Base-by-base conservation (phyloP, 2,113 vertebrate species). In the Otolemur garnettii region DNA sequence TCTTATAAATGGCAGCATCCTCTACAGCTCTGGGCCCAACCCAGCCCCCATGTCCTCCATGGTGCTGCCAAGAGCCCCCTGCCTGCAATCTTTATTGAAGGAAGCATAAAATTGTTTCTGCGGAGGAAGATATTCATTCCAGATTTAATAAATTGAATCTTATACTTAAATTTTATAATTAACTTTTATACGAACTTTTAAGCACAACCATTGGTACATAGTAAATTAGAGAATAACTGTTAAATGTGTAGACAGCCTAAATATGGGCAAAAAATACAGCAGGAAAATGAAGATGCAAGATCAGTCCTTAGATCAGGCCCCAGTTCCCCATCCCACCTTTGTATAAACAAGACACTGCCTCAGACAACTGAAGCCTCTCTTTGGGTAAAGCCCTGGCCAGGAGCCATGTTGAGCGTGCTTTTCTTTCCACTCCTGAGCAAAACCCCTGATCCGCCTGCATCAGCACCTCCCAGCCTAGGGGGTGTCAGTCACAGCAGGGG, bases 21-120 rank as follows among this genome's bases (percentile, higher is more conserved):
- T 45, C 12, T 0, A 3, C 14, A 35, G 15, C 53, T 35, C 1
- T 1, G 0, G 26, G 12, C 12, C 55, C 18, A 3, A 0, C 35
- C 72, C 11, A 4, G 45, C n/a, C 6, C 2, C 68, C 26, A 5
- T 13, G 6, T 7, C 19, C 80, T 57, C 19, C 7, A 0, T 0
- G 0, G 30, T 5, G 55, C 75, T 57, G 59, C 75, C 18, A 13
- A 2, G 28, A 28, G 13, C 59, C 55, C 60, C 53, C 21, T 5
- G 18, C 14, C 30, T 13, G 24, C 50, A 7, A 4, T 57, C 57
- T 83, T 8, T 55, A 22, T 13, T 42, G 12, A 50, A 24, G 14
- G 21, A 78, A 86, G 78, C 0, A 4, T 72, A 50, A 62, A 68
- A 55, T 28, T 86, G 45, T 42, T 78, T 85, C 66, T 85, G 14